Conservation (phyloP, 2,113 vertebrate genomes). For the Silurus glanis region DNA sequence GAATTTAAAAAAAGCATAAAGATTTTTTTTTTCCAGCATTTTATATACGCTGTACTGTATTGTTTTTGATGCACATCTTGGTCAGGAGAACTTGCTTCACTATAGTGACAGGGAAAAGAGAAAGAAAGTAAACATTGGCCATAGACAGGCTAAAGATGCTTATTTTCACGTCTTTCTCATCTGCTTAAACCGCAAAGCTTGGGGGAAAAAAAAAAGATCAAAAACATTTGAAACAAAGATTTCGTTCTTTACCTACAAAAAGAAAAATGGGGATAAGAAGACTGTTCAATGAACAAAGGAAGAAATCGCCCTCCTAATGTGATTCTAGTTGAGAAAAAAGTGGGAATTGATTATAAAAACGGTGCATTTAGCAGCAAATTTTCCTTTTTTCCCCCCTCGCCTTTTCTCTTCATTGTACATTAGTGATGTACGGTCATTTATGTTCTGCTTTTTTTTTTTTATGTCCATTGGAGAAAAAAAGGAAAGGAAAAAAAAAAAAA, state of each 20-base stretch:
- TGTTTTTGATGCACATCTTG: neutral
- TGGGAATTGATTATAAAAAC: constrained; percentile 59
- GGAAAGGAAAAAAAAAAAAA: neutral
- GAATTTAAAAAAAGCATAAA: neutral
- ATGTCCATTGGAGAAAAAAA: neutral
- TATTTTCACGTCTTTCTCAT: neutral
- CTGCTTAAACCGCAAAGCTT: neutral
- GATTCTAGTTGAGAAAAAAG: constrained; percentile 51
- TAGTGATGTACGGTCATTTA: constrained; percentile 30
- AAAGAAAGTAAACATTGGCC: neutral
- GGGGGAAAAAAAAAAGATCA: neutral
- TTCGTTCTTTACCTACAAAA: constrained; percentile 61
- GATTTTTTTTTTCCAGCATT: neutral
- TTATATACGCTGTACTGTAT: neutral
- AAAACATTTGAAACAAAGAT: constrained; percentile 55
- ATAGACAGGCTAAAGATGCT: constrained; percentile 10
- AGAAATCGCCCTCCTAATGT: constrained; percentile 49
- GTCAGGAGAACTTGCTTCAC: constrained; percentile 4
- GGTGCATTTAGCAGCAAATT: constrained; percentile 73
- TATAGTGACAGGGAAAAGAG: neutral
- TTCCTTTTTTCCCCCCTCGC: constrained; percentile 34
- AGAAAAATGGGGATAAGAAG: constrained; percentile 38
- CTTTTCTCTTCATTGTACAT: constrained; percentile 48
- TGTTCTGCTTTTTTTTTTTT: neutral
- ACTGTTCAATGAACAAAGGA: constrained; percentile 58